Conservation (phyloP, 2,888 invertebrate species). For the Spatulosminthurus flaviceps region DNA sequence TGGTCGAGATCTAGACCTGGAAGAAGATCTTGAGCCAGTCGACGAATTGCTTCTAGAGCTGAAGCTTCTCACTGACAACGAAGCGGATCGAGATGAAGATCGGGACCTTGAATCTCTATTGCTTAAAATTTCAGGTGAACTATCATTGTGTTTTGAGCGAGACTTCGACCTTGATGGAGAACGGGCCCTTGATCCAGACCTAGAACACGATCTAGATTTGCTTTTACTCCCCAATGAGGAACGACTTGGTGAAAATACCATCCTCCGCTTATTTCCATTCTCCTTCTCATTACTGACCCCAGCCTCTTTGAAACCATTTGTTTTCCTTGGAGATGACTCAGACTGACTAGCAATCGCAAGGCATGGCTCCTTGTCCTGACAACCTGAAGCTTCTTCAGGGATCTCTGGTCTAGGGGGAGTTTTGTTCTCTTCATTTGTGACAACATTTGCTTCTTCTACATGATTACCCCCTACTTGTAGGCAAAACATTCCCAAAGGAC, state of each 20-base stretch:
- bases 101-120: conserved; percentile 8
- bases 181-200: not conserved
- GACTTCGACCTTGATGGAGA: not conserved
- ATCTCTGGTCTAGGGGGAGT: not conserved
- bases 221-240: conserved; percentile 1
- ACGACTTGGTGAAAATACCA: not conserved
- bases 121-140: conserved; percentile 9
- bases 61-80: not conserved
- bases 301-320: not conserved
- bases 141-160: not conserved
- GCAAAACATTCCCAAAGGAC: not conserved
- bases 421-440: not conserved
- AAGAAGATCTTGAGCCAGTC: conserved; percentile 3
- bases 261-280: too few relatives aligned
- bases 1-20: not conserved
- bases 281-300: too few relatives aligned
- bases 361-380: not conserved
- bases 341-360: not conserved
- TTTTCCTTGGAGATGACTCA: not conserved
- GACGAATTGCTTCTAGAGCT: not conserved
- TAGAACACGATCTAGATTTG: not conserved
- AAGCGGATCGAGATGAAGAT: not conserved
- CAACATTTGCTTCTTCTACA: not conserved
- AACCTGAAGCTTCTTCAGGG: not conserved
- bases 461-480: not conserved